Percentiles rank a stretch among this genome's conserved stretches.
phyloP scores from a whole-genome alignment of 1,140 invertebrate species.

The Araneus ventricosus region DNA sequence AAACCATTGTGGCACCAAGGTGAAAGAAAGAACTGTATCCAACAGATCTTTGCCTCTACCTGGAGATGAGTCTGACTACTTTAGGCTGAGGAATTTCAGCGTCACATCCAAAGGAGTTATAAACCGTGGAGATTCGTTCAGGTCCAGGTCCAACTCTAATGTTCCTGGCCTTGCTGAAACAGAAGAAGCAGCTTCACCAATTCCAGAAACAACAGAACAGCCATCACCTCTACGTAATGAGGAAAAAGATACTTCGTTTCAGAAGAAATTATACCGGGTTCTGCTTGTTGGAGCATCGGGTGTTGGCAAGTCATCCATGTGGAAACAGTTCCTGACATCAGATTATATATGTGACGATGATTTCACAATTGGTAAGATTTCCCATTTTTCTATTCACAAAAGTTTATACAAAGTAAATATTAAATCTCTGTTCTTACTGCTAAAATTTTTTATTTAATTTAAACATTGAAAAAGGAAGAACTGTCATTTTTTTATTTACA shows the following conservation, averaged over 20 bases:
- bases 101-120: constrained; percentile 91
- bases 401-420: neutral
- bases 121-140: constrained; percentile 86
- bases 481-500: neutral
- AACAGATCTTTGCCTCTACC: constrained; percentile 64
- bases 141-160: constrained; percentile 82
- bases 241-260: constrained; percentile 29
- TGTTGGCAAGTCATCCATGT: constrained; percentile 94
- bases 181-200: constrained; percentile 54
- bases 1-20: neutral
- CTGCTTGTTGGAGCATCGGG: constrained; percentile 91
- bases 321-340: constrained; percentile 95
- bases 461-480: too few species aligned
- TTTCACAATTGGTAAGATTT: constrained; percentile 82
- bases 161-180: constrained; percentile 83
- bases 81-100: constrained; percentile 92
- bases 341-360: constrained; percentile 97
- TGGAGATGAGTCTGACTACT: constrained; percentile 77
- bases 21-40: constrained; percentile 64
- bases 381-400: neutral
- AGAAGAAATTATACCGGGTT: constrained; percentile 84
- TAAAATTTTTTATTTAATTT: too few species aligned
- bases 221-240: constrained; percentile 77
- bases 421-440: too few species aligned
- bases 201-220: neutral